phyloP scores from a whole-genome alignment of 2,113 vertebrate genomes.

The Saimiri boliviensis region DNA sequence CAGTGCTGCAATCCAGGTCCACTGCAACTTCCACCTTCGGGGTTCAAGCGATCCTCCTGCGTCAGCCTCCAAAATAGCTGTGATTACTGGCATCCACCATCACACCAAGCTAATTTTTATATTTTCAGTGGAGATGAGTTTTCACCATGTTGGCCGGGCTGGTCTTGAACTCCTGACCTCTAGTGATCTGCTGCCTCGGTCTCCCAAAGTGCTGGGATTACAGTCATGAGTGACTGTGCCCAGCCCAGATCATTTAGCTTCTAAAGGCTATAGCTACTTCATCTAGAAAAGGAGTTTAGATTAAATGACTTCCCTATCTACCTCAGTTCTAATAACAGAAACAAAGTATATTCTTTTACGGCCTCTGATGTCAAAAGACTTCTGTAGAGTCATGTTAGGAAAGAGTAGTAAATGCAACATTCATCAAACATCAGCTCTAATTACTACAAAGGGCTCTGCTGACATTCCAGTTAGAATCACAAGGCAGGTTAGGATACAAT shows the following conservation, averaged over 20 bases:
- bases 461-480: neutral
- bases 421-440: neutral
- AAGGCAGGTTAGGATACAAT: neutral
- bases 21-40: no score
- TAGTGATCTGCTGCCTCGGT: no score
- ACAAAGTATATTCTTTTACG: neutral
- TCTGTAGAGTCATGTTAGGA: neutral
- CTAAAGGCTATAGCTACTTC: neutral
- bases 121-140: no score
- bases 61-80: no score
- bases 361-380: neutral
- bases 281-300: neutral
- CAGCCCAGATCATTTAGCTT: neutral
- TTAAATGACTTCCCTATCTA: neutral
- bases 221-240: no score
- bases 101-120: no score
- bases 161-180: no score
- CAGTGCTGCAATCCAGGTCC: no score
- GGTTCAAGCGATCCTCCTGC: no score
- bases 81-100: no score
- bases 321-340: slow-evolving; percentile 40
- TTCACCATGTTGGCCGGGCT: no score
- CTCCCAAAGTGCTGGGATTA: no score
- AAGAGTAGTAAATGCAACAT: neutral
- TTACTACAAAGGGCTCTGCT: neutral